Evolutionary conservation across 2,113 vertebrate species (phyloP).

Genomic region (Ptyas mucosa): DNA sequence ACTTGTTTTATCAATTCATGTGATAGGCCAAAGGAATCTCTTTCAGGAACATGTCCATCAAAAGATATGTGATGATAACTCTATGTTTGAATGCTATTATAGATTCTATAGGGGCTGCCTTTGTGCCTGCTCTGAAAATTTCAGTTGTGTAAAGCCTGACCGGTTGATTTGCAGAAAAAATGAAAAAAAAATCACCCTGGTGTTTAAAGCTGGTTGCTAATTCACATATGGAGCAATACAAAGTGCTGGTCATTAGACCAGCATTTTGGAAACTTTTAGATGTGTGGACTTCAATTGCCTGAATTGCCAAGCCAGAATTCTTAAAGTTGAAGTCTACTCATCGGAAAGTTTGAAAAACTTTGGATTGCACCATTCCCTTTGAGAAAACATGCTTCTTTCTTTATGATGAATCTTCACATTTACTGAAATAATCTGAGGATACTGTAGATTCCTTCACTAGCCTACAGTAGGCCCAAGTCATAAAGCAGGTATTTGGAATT

Average conservation of each 20-base stretch:
- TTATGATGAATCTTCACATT: neutral
- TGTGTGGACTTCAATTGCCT: neutral
- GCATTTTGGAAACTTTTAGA: neutral
- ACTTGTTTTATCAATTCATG: neutral
- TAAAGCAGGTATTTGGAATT: neutral
- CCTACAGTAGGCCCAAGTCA: neutral
- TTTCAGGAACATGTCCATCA: neutral
- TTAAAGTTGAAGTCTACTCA: neutral
- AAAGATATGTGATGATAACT: neutral
- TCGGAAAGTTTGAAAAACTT: neutral
- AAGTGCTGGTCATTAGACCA: neutral
- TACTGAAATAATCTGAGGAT: neutral
- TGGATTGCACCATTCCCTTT: neutral
- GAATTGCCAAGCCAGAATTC: neutral
- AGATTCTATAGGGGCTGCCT: neutral
- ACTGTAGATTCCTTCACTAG: too few species aligned
- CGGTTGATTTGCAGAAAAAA: neutral
- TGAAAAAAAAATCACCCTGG: neutral
- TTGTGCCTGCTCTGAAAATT: neutral
- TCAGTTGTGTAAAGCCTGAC: neutral
- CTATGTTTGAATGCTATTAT: neutral
- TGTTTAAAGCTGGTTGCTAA: neutral
- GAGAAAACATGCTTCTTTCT: neutral
- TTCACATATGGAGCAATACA: neutral
- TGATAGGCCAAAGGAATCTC: neutral